Evolutionary conservation across 30 jellyfish, hydroid and myxozoan genomes (phyloP), one percentile per base, ranked within the genome.

Genomic region (Hydractinia echinata): DNA sequence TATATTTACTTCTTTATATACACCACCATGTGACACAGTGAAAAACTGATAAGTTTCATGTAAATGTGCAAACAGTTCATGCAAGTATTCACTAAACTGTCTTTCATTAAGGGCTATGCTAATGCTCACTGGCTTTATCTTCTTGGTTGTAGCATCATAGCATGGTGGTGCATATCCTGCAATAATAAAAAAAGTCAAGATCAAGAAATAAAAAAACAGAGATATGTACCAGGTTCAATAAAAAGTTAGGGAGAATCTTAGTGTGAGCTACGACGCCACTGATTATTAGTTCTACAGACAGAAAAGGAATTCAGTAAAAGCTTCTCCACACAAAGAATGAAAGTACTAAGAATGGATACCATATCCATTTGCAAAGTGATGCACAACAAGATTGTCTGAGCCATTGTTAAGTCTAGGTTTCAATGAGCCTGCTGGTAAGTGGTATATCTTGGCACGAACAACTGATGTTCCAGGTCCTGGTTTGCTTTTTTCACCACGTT

Each of bases 121-220:
- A 10, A 56, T 9, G n/a, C 68, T 56, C 68, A 10, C 10, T 56
- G 10, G 10, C 68, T n/a, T n/a, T 10, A 56, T 56, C 68, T 56
- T 56, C n/a, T 56, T 56, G 10, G 68, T 56, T 56, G n/a, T n/a
- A 56, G 68, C 13, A 56, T 56, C n/a, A 56, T 56, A 56, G 68
- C 68, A 56, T n/a, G n/a, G 10, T 56, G 68, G n/a, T n/a, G 68
- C 68, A 56, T 56, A 56, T n/a, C 68, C 68, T 56, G n/a, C n/a
- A n/a, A n/a, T n/a, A n/a, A n/a, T n/a, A n/a, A n/a, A n/a, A n/a
- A n/a, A n/a, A n/a, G n/a, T n/a, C n/a, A n/a, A n/a, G n/a, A n/a
- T n/a, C n/a, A n/a, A n/a, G n/a, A n/a, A n/a, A n/a, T n/a, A n/a
- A n/a, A n/a, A n/a, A n/a, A n/a, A n/a, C n/a, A n/a, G n/a, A n/a